Evolutionary conservation across 2,888 invertebrate species (phyloP), one percentile per base, ranked within the genome.

Genomic region (Crematogaster levior): DNA sequence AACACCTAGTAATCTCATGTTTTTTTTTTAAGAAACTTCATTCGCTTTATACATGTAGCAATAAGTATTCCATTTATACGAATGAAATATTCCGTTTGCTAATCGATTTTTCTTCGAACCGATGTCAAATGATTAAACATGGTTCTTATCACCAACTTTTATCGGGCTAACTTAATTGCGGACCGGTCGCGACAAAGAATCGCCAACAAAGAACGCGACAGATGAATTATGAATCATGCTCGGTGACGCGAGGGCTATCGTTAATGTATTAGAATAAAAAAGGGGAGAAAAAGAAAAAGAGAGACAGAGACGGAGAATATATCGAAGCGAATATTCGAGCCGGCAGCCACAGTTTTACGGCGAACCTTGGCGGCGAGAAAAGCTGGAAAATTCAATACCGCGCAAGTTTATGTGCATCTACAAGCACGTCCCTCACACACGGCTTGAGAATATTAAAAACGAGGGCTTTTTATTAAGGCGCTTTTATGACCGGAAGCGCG

Each of bases 371-470:
- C 83, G 85, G 70, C 40, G 61, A 46, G 56, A 68, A 70, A 68
- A 77, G 43, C 70, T 43, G 80, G 89, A 91, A 92, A 92, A 92
- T 92, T 91, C 92, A 92, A 92, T 92, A 90, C 87, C 89, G 85
- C 83, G 84, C 88, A 90, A 89, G 87, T 92, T 92, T 92, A 92
- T 91, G 89, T 86, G 85, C 77, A 77, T 77, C 81, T 80, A 77
- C 77, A 58, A 84, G 80, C 80, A 75, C 53, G 66, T 66, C 84
- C 84, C 86, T 68, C 83, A 81, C 83, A 84, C 77, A 82, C 88
- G 82, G 83, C 82, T 80, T 77, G 83, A 85, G 84, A 91, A 90
- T 92, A 92, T 92, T 92, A 92, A 91, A 92, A 92, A 86, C 87
- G 88, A 89, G 88, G 87, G 88, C 86, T 87, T 92, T 91, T 92